These are phyloP conservation scores for Antechinus stuartii DNA, from an alignment of 2,113 vertebrate species.

Conservation along the genomic window DNA sequence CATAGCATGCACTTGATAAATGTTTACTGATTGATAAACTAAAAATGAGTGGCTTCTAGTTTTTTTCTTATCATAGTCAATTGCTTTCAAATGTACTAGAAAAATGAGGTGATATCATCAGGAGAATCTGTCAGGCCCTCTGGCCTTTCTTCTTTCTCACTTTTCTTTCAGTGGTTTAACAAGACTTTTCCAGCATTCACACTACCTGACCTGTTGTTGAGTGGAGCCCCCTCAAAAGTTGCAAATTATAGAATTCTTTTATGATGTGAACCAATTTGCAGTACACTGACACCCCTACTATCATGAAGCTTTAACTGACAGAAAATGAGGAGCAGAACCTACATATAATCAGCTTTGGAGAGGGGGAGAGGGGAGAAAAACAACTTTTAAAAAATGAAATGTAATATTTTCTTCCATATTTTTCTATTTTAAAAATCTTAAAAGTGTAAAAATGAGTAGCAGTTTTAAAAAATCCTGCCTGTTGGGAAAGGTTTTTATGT, in stretches of 20 bases:
- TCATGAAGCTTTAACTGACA: constrained; percentile 17
- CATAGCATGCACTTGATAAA: background rate
- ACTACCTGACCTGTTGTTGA: constrained; percentile 13
- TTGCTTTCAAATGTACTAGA: constrained; percentile 33
- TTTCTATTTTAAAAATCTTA: constrained; percentile 55
- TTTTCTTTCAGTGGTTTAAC: background rate
- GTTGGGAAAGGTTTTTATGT: constrained; percentile 55
- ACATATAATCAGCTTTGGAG: constrained; percentile 34
- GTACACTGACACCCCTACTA: background rate
- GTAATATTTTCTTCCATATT: constrained; percentile 27
- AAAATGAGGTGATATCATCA: constrained; percentile 31
- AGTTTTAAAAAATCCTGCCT: constrained; percentile 60
- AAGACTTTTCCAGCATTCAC: background rate
- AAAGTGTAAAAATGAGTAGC: constrained; percentile 37
- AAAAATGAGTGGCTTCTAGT: background rate
- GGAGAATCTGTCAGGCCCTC: background rate
- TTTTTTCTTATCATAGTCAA: constrained; percentile 18
- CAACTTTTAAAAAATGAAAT: constrained; percentile 40
- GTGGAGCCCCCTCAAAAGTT: constrained; percentile 48
- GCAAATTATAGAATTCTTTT: constrained; percentile 51
- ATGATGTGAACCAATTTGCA: background rate
- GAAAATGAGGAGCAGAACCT: constrained; percentile 42
- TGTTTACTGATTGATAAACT: background rate
- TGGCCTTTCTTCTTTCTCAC: background rate
- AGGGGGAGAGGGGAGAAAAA: constrained; percentile 11